Evolutionary conservation across 2,888 invertebrate genomes (phyloP).

Genomic region (Portevinia maculata): DNA sequence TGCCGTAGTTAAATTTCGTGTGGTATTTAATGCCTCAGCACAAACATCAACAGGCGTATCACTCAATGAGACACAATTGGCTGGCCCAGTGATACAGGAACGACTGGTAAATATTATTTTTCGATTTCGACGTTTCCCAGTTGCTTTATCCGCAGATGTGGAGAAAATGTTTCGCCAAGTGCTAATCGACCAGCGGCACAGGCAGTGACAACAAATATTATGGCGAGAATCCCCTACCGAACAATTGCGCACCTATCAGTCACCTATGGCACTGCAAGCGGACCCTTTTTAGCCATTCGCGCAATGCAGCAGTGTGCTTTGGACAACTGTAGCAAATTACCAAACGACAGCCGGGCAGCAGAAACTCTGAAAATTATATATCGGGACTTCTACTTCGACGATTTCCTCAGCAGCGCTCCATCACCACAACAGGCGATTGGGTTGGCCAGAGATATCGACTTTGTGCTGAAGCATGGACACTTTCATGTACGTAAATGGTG

Average conservation of each 20-base stretch:
- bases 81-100: too few species aligned
- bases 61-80: too few species aligned
- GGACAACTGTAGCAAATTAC: slow-evolving; percentile 27
- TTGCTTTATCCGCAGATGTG: slow-evolving; percentile 75
- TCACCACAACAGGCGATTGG: slow-evolving; percentile 19
- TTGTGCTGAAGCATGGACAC: slow-evolving; percentile 27
- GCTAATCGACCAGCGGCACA: slow-evolving; percentile 45
- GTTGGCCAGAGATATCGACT: slow-evolving; percentile 26
- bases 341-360: slow-evolving; percentile 4
- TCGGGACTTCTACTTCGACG: slow-evolving; percentile 49
- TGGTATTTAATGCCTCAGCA: slow-evolving; percentile 43
- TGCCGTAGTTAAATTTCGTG: slow-evolving; percentile 34
- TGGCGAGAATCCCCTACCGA: slow-evolving; percentile 71
- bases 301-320: slow-evolving; percentile 43
- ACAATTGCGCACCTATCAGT: slow-evolving; percentile 68
- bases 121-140: slow-evolving; percentile 64
- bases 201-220: slow-evolving; percentile 71
- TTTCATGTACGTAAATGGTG: slow-evolving; percentile 38
- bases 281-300: too few species aligned
- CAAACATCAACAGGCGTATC: slow-evolving; percentile 19
- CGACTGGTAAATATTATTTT: slow-evolving; percentile 63
- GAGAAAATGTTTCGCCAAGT: slow-evolving; percentile 75
- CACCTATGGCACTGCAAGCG: too few species aligned
- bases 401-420: slow-evolving; percentile 37
- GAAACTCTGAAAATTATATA: slow-evolving; percentile 4